Conservation (phyloP, 1,140 invertebrate genomes). For the Nephila pilipes region DNA sequence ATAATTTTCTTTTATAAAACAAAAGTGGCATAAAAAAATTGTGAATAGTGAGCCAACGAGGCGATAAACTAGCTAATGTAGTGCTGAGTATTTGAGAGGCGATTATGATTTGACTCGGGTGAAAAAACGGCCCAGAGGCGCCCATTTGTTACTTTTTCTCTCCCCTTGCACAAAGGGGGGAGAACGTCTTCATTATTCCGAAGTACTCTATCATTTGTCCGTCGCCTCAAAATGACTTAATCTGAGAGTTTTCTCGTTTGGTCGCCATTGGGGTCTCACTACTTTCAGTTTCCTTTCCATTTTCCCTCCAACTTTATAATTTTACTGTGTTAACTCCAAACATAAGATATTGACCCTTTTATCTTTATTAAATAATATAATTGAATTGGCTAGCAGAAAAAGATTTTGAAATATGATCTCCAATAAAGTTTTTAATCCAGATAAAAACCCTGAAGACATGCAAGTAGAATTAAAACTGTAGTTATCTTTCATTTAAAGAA, state of each 20-base stretch:
- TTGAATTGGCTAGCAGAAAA: too few species aligned
- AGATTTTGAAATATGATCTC: too few species aligned
- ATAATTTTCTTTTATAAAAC: too few species aligned
- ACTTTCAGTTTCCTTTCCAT: background rate
- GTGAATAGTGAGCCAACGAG: background rate
- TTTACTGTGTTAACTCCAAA: too few species aligned
- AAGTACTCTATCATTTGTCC: background rate
- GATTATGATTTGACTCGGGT: background rate
- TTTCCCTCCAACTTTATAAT: background rate
- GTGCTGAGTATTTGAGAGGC: background rate
- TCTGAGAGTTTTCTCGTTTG: background rate
- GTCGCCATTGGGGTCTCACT: background rate
- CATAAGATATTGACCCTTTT: too few species aligned
- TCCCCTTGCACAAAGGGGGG: background rate
- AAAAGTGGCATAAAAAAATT: background rate
- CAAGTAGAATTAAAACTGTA: too few species aligned
- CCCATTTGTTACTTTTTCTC: background rate
- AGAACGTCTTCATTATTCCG: background rate
- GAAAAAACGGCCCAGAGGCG: slow-evolving; percentile 1
- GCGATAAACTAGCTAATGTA: background rate
- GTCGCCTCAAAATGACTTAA: background rate
- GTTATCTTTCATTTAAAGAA: too few species aligned
- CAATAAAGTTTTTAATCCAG: too few species aligned
- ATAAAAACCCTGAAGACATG: too few species aligned
- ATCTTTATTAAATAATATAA: too few species aligned